Evolutionary conservation across 2,888 invertebrate genomes (phyloP), one percentile per base, ranked within the genome.

Genomic region (Andrena hattorfiana): DNA sequence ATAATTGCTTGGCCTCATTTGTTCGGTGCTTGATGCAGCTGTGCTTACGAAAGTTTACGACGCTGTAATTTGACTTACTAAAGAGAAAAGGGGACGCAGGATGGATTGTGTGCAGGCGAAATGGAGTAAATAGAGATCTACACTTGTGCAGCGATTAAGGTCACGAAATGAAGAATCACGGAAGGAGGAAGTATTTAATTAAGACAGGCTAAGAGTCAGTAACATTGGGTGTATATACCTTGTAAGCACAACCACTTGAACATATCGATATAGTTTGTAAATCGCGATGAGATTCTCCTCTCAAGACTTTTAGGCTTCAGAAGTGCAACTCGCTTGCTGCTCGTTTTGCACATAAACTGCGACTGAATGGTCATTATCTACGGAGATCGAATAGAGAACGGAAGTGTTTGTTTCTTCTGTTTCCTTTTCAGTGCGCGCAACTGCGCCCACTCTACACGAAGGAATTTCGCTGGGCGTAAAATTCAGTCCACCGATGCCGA

Each of bases 171-270:
- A 42, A 42, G 42, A 42, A 42, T 42, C 42, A 42, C 59, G 7
- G 28, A 7, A 28, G 28, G 13, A 26, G 16, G 20, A 59, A 59
- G 26, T 59, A 6, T 59, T 59, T 28, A 5, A 59, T 23, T 10
- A 4, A 59, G 13, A 28, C 28, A 5, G 59, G 28, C 6, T 13
- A 48, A 13, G 5, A 67, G 13, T 16, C 20, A 30, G 2, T 51
- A 51, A 30, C 51, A 30, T 28, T 51, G 8, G 51, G 23, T 30
- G 1, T 23, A 20, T 30, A 64, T 49, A 59, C 63, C 35, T 49
- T 81, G 70, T 79, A 70, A 56, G 69, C 60, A 82, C 79, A 77
- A 72, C 72, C 48, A 77, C 10, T 13, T 56, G 23, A 10, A 23
- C 8, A 56, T 56, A 56, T 13, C 20, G 20, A 20, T 56, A 23